Conservation (phyloP, 2,888 invertebrate genomes). For the Drosophila mercatorum region DNA sequence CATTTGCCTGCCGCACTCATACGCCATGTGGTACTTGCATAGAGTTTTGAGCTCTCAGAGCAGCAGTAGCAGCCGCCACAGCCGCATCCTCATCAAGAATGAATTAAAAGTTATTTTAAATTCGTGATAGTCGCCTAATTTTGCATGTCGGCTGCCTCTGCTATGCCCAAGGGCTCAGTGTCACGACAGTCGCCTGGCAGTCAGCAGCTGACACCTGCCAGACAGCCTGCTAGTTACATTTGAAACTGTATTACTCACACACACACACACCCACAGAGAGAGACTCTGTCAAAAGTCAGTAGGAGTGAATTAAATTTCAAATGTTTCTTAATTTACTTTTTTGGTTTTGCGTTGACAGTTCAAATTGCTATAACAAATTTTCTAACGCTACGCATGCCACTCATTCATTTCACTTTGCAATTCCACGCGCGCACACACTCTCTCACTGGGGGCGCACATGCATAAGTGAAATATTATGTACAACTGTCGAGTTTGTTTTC, state of each 20-base stretch:
- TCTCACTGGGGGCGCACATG: conserved; percentile 56
- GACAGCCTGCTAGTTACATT: conserved; percentile 58
- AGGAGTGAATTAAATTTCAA: conserved; percentile 76
- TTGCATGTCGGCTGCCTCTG: conserved; percentile 55
- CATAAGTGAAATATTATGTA: conserved; percentile 80
- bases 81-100: conserved; percentile 76
- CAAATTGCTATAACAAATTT: conserved; percentile 80
- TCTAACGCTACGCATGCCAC: conserved; percentile 76
- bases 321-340: conserved; percentile 81
- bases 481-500: conserved; percentile 75
- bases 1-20: conserved; percentile 74
- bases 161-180: conserved; percentile 63
- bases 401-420: conserved; percentile 65
- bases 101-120: conserved; percentile 82
- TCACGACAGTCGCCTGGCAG: conserved; percentile 55
- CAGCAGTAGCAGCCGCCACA: conserved; percentile 15
- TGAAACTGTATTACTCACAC: conserved; percentile 43
- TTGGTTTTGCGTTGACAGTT: conserved; percentile 79
- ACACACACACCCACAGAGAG: not conserved
- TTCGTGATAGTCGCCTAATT: conserved; percentile 82
- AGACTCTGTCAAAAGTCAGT: conserved; percentile 41
- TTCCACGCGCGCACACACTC: conserved; percentile 19
- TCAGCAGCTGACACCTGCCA: conserved; percentile 69
- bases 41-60: conserved; percentile 24
- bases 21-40: conserved; percentile 61